These are phyloP conservation scores for Oryzias javanicus DNA, from an alignment of 2,113 vertebrate species.

Conservation along the genomic window DNA sequence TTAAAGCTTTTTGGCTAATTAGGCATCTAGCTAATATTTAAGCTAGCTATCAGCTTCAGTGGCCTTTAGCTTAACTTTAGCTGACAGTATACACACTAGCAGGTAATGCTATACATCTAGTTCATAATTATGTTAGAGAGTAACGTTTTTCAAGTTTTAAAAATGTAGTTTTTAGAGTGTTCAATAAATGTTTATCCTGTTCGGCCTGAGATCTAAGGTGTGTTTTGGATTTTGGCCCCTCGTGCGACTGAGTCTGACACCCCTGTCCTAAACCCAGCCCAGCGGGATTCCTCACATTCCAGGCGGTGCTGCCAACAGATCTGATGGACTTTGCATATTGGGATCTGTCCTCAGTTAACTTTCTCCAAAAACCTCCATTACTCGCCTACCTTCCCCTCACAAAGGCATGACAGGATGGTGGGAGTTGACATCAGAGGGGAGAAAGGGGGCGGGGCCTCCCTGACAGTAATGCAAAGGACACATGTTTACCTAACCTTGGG, in stretches of 20 bases:
- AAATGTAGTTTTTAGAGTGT: no score
- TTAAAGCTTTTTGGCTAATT: no score
- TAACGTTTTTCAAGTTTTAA: no score
- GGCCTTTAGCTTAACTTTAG: no score
- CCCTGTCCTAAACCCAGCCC: slow-evolving; percentile 58
- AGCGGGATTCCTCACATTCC: slow-evolving; percentile 77
- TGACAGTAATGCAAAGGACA: slow-evolving; percentile 72
- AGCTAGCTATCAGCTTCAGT: no score
- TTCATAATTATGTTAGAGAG: no score
- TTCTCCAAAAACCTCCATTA: slow-evolving; percentile 42
- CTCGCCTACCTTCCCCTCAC: slow-evolving; percentile 16
- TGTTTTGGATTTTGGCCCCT: no score
- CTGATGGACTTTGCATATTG: slow-evolving; percentile 66
- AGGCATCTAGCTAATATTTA: no score
- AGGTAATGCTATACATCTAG: no score
- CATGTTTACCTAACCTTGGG: slow-evolving; percentile 76
- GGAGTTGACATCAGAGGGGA: slow-evolving; percentile 65
- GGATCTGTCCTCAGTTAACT: slow-evolving; percentile 44
- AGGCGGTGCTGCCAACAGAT: slow-evolving; percentile 71
- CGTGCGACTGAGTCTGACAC: neutral
- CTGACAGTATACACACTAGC: no score
- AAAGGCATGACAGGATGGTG: slow-evolving; percentile 63
- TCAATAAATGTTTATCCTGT: no score
- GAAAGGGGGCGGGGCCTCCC: slow-evolving; percentile 62
- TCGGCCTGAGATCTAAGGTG: no score